Percentiles rank a stretch among this genome's conserved stretches.
Conservation (phyloP, 2,888 invertebrate genomes). For the Trissolcus brochymenae region DNA sequence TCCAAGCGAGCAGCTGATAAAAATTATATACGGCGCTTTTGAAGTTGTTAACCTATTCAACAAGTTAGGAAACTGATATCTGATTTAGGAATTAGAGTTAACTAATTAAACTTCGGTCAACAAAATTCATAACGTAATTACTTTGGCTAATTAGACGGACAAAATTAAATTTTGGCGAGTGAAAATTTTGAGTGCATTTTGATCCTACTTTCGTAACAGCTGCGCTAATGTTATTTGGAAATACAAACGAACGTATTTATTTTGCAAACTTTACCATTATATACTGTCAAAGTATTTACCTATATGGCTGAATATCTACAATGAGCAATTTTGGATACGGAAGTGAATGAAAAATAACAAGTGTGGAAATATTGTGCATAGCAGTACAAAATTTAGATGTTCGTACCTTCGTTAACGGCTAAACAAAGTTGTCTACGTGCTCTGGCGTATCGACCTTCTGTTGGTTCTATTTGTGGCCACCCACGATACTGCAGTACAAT, state of each 20-base stretch:
- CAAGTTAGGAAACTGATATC: constrained; percentile 34
- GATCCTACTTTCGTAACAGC: background rate
- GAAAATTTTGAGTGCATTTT: constrained; percentile 23
- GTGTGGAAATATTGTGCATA: background rate
- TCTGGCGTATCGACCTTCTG: constrained; percentile 54
- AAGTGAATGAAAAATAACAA: too few species aligned
- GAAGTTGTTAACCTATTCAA: constrained; percentile 18
- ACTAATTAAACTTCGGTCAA: constrained; percentile 42
- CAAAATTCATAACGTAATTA: constrained; percentile 41
- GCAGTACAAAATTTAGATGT: constrained; percentile 2
- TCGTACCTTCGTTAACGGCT: constrained; percentile 33
- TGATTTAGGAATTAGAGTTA: constrained; percentile 37
- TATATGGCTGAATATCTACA: too few species aligned
- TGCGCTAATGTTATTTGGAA: constrained; percentile 1
- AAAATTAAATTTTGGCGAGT: constrained; percentile 13
- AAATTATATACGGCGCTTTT: background rate
- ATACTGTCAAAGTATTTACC: background rate
- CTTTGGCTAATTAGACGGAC: constrained; percentile 23
- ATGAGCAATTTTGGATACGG: too few species aligned
- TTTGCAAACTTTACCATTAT: background rate
- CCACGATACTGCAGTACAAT: constrained; percentile 52
- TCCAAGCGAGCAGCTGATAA: background rate
- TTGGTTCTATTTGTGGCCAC: constrained; percentile 60
- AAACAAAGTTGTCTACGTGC: constrained; percentile 41
- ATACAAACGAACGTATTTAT: background rate